A percentile compares a stretch with the other conserved stretches of the same genome.
phyloP scores from a whole-genome alignment of 2,888 invertebrate genomes.

The Ochropacha duplaris region DNA sequence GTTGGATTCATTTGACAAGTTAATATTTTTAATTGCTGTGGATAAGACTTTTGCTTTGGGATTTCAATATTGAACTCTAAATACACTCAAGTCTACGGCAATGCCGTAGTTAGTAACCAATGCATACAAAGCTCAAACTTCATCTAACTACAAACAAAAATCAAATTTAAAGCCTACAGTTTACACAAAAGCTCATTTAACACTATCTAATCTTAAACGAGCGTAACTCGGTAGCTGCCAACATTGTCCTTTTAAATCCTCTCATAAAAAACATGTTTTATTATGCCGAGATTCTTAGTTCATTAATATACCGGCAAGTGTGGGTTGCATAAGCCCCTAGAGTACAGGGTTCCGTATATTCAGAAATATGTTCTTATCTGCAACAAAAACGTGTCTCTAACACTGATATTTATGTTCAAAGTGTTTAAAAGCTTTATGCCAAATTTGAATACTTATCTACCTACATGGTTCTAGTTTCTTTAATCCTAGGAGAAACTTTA shows the following conservation, averaged over 20 bases:
- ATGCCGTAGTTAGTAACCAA: not conserved
- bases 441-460: not conserved
- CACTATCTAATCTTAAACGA: conserved; percentile 54
- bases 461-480: not conserved
- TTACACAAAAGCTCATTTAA: conserved; percentile 60
- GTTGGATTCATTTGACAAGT: not conserved
- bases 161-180: conserved; percentile 16
- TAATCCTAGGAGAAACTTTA: not conserved
- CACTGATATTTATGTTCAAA: not conserved
- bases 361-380: not conserved
- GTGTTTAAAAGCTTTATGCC: not conserved
- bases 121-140: not conserved
- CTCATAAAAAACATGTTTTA: conserved; percentile 56
- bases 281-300: conserved; percentile 34
- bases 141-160: not conserved
- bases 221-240: conserved; percentile 61
- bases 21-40: not conserved
- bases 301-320: conserved; percentile 17
- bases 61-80: not conserved
- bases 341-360: conserved; percentile 6
- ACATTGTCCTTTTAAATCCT: conserved; percentile 58
- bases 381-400: not conserved
- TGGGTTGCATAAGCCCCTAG: not conserved
- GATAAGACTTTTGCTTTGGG: not conserved
- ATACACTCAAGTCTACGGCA: not conserved